Evolutionary conservation across 2,797 vertebrate genomes (phyloP).

Genomic region (Oreochromis mossambicus): DNA sequence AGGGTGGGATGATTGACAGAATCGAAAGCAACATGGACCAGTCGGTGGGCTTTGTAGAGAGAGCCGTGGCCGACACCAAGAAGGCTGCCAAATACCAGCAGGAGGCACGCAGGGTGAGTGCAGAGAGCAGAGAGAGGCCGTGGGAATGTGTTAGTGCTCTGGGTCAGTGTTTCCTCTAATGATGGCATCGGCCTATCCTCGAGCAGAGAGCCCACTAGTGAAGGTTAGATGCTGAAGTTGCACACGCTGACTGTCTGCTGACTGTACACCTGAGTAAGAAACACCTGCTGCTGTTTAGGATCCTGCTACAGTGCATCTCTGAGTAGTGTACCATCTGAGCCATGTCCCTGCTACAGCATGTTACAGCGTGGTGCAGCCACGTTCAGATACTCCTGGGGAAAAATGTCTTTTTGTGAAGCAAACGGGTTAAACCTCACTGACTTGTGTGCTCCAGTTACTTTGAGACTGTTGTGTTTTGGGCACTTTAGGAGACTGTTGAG

Average conservation of each 20-base stretch:
- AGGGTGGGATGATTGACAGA: conserved; percentile 95
- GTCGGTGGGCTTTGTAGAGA: conserved; percentile 92
- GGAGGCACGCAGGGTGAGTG: conserved; percentile 90
- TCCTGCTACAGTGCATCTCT: not conserved
- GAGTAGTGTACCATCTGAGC: not conserved
- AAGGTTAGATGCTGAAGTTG: not conserved
- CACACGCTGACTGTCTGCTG: not conserved
- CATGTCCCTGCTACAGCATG: not conserved
- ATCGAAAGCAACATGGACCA: conserved; percentile 98
- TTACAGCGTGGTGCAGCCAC: fast-evolving
- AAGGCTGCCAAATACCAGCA: conserved; percentile 95
- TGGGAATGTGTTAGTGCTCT: not conserved
- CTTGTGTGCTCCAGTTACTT: not conserved
- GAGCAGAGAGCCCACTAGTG: not conserved
- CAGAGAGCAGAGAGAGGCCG: not conserved
- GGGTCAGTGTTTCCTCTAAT: not conserved
- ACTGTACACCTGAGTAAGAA: not conserved
- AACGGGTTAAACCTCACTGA: not conserved
- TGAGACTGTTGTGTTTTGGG: not conserved
- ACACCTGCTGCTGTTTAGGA: not conserved
- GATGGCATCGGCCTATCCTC: not conserved
- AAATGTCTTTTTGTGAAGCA: not conserved
- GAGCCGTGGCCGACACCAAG: conserved; percentile 92
- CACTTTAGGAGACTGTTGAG: not conserved
- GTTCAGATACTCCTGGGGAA: not conserved